Conservation (phyloP, 2,113 vertebrate species). For the Nothoprocta perdicaria region DNA sequence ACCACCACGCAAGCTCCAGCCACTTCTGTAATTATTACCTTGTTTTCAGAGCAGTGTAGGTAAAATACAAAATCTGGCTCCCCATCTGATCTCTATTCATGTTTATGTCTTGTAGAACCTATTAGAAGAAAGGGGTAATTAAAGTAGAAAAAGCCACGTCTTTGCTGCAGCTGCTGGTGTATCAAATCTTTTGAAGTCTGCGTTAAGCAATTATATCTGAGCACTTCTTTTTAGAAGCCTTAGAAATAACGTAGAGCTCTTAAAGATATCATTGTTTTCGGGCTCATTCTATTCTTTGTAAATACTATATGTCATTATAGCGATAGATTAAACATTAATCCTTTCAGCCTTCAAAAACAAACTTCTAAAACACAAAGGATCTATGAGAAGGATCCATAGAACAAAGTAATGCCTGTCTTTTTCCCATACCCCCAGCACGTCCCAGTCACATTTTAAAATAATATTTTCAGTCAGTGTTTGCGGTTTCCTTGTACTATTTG, state of each 20-base stretch:
- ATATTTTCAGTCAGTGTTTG: background rate
- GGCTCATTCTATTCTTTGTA: background rate
- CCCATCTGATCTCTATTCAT: constrained; percentile 60
- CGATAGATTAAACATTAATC: constrained; percentile 13
- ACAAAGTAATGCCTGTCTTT: background rate
- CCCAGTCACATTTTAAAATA: background rate
- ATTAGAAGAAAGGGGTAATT: constrained; percentile 56
- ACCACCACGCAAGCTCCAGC: constrained; percentile 18
- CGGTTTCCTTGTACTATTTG: background rate
- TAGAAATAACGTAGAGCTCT: constrained; percentile 26
- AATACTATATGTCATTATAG: constrained; percentile 20
- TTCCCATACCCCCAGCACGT: background rate
- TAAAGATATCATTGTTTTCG: constrained; percentile 1
- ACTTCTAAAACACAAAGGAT: constrained; percentile 29
- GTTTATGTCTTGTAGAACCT: constrained; percentile 47
- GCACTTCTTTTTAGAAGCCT: constrained; percentile 32
- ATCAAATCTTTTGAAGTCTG: constrained; percentile 62
- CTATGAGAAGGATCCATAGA: background rate
- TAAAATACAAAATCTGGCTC: constrained; percentile 50
- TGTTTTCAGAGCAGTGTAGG: constrained; percentile 40
- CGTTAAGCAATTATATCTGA: constrained; percentile 59
- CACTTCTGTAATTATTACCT: constrained; percentile 38
- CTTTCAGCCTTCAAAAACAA: constrained; percentile 19
- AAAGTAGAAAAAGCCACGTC: background rate
- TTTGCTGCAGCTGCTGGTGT: constrained; percentile 47